Evolutionary conservation across 2,888 invertebrate species (phyloP), one percentile per base, ranked within the genome.

Genomic region (Pteria penguin): DNA sequence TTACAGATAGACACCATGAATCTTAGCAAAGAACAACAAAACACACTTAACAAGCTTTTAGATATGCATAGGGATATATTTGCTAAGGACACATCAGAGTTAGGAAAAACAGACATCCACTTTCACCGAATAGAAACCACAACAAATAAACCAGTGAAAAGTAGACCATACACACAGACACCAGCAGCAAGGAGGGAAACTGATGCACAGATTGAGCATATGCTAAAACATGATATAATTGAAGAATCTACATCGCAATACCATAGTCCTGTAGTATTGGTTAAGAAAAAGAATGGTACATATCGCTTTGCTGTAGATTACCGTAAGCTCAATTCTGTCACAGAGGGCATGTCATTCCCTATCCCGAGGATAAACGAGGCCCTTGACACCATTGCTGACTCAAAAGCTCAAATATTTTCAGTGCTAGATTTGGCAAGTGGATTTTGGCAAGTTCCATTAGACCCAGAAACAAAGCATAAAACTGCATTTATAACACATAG

Each of bases 311-410:
- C 72, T 52, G 32, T 72, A 22, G 65, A 72, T 31, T 72, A 33
- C 29, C 4, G 72, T 11, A 62, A 62, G 32, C 32, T 62, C 14
- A 62, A 62, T 14, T n/a, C 31, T 4, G 31, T 67, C 0, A 76
- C 74, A 14, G 55, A 68, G 14, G 61, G 61, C 4, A 60, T 62
- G 58, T 31, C 32, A 2, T 72, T 76, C 65, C 71, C 71, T 0
- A 63, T 76, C 3, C 76, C 74, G 0, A 32, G 68, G 22, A 22
- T 76, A 2, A 67, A 72, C n/a, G 76, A 76, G 58, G 68, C 74
- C 0, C 68, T 79, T 65, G 79, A 76, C 29, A 55, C 74, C 2
- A 61, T 79, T 24, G 74, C 67, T 5, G 60, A 78, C 31, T 58
- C 73, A 29, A 67, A 70, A 63, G 63, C 71, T n/a, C 4, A 33